Conservation (phyloP, 2,797 vertebrate species). For the Spinus olivaceus region DNA sequence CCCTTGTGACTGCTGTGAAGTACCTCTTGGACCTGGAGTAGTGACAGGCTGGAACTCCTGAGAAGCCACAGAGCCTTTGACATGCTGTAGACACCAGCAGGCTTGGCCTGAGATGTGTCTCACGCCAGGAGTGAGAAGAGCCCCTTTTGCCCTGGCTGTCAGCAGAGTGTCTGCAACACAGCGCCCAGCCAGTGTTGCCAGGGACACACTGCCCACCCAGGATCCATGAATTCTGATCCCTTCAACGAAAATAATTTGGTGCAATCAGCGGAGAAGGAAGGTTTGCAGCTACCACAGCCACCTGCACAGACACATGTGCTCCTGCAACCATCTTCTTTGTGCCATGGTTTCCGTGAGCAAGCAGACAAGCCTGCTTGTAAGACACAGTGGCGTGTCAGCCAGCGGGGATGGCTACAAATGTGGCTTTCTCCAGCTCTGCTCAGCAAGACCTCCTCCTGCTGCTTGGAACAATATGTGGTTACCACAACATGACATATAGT, state of each 20-base stretch:
- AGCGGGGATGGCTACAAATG: neutral
- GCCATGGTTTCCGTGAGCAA: neutral
- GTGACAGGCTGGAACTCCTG: neutral
- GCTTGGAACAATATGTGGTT: slow-evolving; percentile 47
- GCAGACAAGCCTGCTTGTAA: neutral
- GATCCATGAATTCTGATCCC: neutral
- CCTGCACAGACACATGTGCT: neutral
- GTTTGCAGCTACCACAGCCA: neutral
- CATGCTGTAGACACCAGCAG: neutral
- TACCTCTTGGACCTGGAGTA: neutral
- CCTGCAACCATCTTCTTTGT: neutral
- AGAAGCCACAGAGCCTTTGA: neutral
- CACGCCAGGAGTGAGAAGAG: neutral
- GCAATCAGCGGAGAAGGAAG: neutral
- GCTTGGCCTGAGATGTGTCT: neutral
- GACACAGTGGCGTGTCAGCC: neutral
- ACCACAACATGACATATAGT: slow-evolving; percentile 43
- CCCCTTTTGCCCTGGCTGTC: neutral
- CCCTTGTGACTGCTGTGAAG: neutral
- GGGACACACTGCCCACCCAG: neutral
- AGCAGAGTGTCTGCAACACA: neutral
- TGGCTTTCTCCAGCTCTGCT: slow-evolving; percentile 4
- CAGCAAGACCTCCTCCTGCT: slow-evolving; percentile 43
- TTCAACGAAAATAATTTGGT: neutral
- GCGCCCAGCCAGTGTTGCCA: neutral